Conservation (phyloP, 2,888 invertebrate species). For the Lomographa bimaculata region DNA sequence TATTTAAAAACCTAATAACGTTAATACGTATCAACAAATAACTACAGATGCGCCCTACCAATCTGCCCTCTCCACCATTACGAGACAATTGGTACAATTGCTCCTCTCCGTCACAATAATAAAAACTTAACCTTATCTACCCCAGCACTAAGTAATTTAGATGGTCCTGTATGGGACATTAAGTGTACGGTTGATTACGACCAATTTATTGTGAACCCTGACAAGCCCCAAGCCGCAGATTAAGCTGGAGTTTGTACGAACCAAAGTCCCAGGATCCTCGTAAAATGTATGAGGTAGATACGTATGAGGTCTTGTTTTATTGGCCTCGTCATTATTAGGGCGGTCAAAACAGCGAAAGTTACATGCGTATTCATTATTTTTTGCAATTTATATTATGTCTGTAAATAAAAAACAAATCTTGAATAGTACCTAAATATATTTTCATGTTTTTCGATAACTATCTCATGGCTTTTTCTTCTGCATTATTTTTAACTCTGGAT, state of each 20-base stretch:
- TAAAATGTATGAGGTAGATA: slow-evolving; percentile 39
- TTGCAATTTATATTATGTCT: no score
- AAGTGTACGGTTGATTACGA: slow-evolving; percentile 66
- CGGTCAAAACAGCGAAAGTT: slow-evolving; percentile 11
- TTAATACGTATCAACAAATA: slow-evolving; percentile 21
- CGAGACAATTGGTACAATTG: slow-evolving; percentile 57
- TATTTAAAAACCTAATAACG: slow-evolving; percentile 23
- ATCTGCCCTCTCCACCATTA: slow-evolving; percentile 23
- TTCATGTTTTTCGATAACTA: no score
- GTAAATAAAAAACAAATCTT: no score
- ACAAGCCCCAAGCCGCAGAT: neutral
- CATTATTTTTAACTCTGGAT: no score
- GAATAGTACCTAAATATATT: no score
- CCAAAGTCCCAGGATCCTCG: slow-evolving; percentile 35
- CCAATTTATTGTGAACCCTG: slow-evolving; percentile 53
- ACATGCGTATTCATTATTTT: no score
- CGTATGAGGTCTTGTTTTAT: slow-evolving; percentile 37
- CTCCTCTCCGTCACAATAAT: slow-evolving; percentile 65
- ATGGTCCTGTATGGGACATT: slow-evolving; percentile 61
- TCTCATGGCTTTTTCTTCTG: no score
- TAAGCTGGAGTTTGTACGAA: neutral
- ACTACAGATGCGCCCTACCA: slow-evolving; percentile 14
- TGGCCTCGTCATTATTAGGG: slow-evolving; percentile 37
- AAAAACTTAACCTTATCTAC: slow-evolving; percentile 75
- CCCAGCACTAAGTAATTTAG: slow-evolving; percentile 69